A percentile compares a stretch with the other conserved stretches of the same genome.
phyloP scores from a whole-genome alignment of 1,140 invertebrate genomes.

The Dendrolimus kikuchii region DNA sequence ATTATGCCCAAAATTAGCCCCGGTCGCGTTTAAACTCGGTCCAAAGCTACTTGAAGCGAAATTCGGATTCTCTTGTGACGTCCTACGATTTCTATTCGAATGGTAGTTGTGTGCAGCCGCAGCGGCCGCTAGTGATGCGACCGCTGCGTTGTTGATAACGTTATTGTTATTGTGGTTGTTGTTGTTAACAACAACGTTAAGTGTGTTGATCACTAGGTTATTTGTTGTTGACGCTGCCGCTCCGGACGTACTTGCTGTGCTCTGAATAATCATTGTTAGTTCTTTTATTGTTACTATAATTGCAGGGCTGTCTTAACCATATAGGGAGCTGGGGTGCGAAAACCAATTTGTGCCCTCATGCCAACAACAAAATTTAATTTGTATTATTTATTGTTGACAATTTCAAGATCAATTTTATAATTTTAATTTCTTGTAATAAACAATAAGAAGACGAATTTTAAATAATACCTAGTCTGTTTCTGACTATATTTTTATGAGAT shows the following conservation, averaged over 20 bases:
- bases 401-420: no score
- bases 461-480: no score
- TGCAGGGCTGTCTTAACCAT: no score
- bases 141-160: constrained; percentile 68
- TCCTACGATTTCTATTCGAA: constrained; percentile 60
- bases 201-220: constrained; percentile 70
- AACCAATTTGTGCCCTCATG: no score
- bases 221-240: constrained; percentile 69
- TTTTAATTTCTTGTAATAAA: no score
- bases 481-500: no score
- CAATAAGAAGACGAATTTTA: no score
- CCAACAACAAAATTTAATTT: no score
- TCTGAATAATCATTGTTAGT: constrained; percentile 33
- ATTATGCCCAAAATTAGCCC: constrained; percentile 53
- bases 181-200: constrained; percentile 71
- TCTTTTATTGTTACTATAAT: no score
- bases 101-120: constrained; percentile 65
- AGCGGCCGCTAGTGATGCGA: constrained; percentile 62
- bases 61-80: constrained; percentile 62
- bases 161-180: constrained; percentile 73
- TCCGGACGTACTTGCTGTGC: constrained; percentile 31
- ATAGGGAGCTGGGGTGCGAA: no score
- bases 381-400: no score
- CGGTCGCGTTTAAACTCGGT: constrained; percentile 58
- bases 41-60: constrained; percentile 55